A percentile compares a stretch with the other conserved stretches of the same genome.
Evolutionary conservation across 2,797 vertebrate genomes (phyloP).

Genomic region (Chromobotia macracanthus): DNA sequence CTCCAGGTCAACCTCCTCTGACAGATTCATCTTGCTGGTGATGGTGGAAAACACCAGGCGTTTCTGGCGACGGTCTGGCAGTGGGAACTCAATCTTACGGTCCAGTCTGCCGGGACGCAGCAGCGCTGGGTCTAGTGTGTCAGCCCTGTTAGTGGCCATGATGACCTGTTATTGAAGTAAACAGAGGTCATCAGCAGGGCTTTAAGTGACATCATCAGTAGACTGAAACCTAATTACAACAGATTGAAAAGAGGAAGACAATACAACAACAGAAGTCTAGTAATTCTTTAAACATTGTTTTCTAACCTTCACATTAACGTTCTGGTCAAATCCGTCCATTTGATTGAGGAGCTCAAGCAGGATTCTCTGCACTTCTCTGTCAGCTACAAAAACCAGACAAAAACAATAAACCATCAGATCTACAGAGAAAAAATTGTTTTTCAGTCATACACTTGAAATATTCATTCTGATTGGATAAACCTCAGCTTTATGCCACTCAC

Average conservation of each 20-base stretch:
- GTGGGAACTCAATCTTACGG: conserved; percentile 92
- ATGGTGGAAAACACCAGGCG: conserved; percentile 93
- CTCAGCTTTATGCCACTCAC: too few species aligned
- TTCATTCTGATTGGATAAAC: too few species aligned
- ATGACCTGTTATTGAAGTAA: conserved; percentile 83
- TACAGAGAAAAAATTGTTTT: too few species aligned
- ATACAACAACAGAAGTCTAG: too few species aligned
- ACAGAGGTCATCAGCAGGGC: too few species aligned
- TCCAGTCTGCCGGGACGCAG: conserved; percentile 90
- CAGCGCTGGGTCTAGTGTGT: conserved; percentile 91
- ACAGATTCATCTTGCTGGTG: conserved; percentile 96
- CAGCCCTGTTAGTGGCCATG: conserved; percentile 95
- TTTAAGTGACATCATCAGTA: background rate
- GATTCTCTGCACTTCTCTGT: conserved; percentile 92
- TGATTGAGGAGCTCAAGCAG: conserved; percentile 93
- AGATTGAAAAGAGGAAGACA: too few species aligned
- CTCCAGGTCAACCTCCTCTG: conserved; percentile 93
- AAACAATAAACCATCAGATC: too few species aligned
- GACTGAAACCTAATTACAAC: background rate
- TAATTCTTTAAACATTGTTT: too few species aligned
- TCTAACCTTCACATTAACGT: conserved; percentile 91
- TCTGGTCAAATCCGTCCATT: conserved; percentile 97
- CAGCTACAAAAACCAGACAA: conserved; percentile 76
- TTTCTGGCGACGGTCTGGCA: conserved; percentile 92
- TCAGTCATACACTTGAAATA: too few species aligned